These are phyloP conservation scores for Nannospalax galili DNA, from an alignment of 2,113 vertebrate species.

Conservation along the genomic window DNA sequence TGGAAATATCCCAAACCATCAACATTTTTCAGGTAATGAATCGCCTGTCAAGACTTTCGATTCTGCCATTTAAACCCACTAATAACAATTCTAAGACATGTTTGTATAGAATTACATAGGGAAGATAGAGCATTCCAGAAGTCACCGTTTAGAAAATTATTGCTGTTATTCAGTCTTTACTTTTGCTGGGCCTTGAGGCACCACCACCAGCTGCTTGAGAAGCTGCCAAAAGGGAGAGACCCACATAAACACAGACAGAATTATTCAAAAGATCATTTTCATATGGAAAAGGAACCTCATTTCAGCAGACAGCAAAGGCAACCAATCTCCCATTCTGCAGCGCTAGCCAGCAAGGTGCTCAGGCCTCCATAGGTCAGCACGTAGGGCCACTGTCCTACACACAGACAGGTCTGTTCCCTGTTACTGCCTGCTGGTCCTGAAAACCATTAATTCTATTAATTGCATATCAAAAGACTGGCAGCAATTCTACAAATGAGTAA, in stretches of 20 bases:
- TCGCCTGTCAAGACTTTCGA: neutral
- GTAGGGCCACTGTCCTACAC: neutral
- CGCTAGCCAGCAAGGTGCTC: neutral
- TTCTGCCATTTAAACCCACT: neutral
- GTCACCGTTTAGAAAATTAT: constrained; percentile 18
- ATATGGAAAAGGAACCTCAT: neutral
- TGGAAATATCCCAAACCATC: neutral
- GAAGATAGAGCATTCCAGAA: neutral
- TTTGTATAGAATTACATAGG: neutral
- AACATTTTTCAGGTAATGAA: neutral
- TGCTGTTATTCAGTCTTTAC: neutral
- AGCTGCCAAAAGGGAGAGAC: neutral
- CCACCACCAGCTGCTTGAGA: neutral
- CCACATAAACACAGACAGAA: neutral
- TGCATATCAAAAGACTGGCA: constrained; percentile 85
- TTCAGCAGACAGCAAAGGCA: constrained; percentile 22
- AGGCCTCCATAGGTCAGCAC: neutral
- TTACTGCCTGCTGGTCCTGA: constrained; percentile 73
- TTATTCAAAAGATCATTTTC: constrained; percentile 51
- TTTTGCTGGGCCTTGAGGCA: neutral
- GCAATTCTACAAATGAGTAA: constrained; percentile 91
- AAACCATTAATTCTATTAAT: constrained; percentile 89
- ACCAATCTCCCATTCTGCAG: neutral
- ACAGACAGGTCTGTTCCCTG: constrained; percentile 63
- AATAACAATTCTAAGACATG: neutral